These are phyloP conservation scores for Lepus europaeus DNA, from an alignment of 2,113 vertebrate species.

Conservation along the genomic window DNA sequence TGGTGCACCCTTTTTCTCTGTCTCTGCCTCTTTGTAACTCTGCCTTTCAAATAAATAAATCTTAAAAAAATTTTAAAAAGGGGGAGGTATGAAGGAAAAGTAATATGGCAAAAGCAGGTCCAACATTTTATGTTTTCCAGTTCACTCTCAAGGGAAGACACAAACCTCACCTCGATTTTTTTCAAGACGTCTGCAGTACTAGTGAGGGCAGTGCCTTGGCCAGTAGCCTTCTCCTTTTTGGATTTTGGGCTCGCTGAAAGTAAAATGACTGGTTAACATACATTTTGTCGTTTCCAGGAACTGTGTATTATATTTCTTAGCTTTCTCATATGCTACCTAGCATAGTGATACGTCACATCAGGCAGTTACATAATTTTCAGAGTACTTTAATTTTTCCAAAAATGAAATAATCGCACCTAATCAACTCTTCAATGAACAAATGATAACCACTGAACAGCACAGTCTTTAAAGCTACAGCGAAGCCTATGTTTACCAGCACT, in stretches of 20 bases:
- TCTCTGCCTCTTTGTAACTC: too few relatives aligned
- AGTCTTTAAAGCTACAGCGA: not conserved
- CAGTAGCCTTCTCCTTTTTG: constrained; percentile 14
- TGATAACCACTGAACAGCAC: not conserved
- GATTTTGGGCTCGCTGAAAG: constrained; percentile 62
- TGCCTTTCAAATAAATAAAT: too few relatives aligned
- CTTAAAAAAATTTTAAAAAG: too few relatives aligned
- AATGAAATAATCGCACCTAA: constrained; percentile 23
- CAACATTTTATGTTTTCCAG: not conserved
- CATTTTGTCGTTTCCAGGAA: not conserved
- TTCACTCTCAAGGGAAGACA: not conserved
- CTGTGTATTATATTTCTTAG: not conserved
- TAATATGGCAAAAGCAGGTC: not conserved
- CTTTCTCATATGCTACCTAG: not conserved
- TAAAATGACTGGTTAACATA: constrained; percentile 56
- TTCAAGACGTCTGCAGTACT: constrained; percentile 78
- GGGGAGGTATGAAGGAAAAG: not conserved
- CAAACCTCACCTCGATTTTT: constrained; percentile 80
- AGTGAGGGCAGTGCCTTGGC: constrained; percentile 52
- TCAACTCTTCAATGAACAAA: not conserved
- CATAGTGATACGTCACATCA: not conserved
- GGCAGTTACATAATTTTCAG: not conserved
- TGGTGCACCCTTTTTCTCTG: too few relatives aligned
- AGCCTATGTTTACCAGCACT: not conserved
- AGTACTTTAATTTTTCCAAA: constrained; percentile 19